These are phyloP conservation scores for Neolamprologus longior DNA, from an alignment of 2,113 vertebrate species.

Conservation along the genomic window DNA sequence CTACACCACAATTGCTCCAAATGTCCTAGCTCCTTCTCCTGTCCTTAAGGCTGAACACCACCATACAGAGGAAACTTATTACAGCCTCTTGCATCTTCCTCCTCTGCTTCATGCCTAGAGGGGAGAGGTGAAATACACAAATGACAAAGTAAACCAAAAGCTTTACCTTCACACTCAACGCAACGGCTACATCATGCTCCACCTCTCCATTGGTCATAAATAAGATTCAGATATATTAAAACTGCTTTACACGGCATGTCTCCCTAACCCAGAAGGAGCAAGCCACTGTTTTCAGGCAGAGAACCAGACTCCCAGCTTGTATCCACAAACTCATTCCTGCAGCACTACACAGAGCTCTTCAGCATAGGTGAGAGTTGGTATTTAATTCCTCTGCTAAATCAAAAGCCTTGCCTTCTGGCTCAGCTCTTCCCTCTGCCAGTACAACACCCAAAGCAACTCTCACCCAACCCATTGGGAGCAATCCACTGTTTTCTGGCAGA, in stretches of 20 bases:
- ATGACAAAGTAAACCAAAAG: background rate
- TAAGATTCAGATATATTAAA: background rate
- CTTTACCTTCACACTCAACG: background rate
- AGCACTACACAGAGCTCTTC: background rate
- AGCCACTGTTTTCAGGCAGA: background rate
- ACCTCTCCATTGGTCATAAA: background rate
- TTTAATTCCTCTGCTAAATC: background rate
- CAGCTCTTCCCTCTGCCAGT: background rate
- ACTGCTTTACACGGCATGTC: background rate
- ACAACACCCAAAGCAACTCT: background rate
- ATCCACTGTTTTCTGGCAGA: background rate
- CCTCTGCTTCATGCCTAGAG: background rate
- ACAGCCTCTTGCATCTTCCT: background rate
- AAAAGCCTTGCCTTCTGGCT: background rate
- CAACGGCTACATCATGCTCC: background rate
- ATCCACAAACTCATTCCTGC: background rate
- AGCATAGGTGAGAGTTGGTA: background rate
- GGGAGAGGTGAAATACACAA: background rate
- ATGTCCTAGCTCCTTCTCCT: accelerated
- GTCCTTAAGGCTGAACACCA: background rate
- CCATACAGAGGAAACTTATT: background rate
- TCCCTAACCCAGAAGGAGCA: background rate
- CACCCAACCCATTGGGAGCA: background rate
- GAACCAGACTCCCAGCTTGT: background rate
- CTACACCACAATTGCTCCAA: background rate